Percentiles rank a stretch among this genome's conserved stretches.
These are phyloP conservation scores for Chymomyza procnemis DNA, from an alignment of 2,888 invertebrate species.

Conservation along the genomic window DNA sequence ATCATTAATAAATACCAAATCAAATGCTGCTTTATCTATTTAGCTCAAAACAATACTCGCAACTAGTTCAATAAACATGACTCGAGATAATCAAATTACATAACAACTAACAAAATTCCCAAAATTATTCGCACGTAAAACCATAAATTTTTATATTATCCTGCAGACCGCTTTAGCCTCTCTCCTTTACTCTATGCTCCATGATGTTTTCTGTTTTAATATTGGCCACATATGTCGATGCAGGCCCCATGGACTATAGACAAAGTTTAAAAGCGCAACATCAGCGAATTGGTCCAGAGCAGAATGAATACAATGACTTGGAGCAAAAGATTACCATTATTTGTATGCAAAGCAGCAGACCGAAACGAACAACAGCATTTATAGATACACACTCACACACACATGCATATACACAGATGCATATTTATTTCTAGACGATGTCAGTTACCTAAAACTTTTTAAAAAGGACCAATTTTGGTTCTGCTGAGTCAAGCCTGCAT, in stretches of 20 bases:
- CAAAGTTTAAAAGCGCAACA: conserved; percentile 57
- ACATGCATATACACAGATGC: conserved; percentile 23
- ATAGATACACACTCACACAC: background rate
- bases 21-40: too few relatives aligned
- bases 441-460: too few relatives aligned
- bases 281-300: conserved; percentile 50
- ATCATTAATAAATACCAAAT: too few relatives aligned
- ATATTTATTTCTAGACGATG: background rate
- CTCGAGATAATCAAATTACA: background rate
- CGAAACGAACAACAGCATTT: conserved; percentile 52
- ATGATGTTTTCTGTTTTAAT: background rate
- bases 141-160: conserved; percentile 60
- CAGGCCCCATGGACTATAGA: conserved; percentile 18
- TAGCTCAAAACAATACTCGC: too few relatives aligned
- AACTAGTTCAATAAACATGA: too few relatives aligned
- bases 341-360: conserved; percentile 63
- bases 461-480: too few relatives aligned
- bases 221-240: background rate
- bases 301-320: background rate
- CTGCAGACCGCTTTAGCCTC: conserved; percentile 14
- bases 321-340: conserved; percentile 56
- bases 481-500: background rate
- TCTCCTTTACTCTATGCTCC: conserved; percentile 17
- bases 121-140: conserved; percentile 54
- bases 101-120: conserved; percentile 11